These are phyloP conservation scores for Lophura nycthemera DNA, from an alignment of 2,113 vertebrate genomes.

Conservation along the genomic window DNA sequence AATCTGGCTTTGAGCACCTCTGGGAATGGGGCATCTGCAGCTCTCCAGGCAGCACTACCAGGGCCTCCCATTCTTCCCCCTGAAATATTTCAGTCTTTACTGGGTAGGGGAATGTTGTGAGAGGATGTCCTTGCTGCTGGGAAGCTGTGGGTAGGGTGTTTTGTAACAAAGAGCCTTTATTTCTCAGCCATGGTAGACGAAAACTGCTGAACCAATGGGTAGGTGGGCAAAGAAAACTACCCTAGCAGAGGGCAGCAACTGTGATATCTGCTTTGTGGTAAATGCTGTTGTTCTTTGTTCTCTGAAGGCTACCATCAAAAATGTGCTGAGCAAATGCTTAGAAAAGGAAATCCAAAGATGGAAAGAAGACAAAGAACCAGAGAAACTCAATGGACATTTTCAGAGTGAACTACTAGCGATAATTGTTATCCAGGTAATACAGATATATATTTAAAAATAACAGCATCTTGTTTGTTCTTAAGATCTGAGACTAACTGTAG, in stretches of 20 bases:
- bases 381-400: slow-evolving; percentile 77
- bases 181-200: background rate
- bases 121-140: background rate
- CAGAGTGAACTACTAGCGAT: slow-evolving; percentile 88
- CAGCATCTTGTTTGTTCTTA: background rate
- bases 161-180: background rate
- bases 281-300: slow-evolving; percentile 6
- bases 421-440: slow-evolving; percentile 86
- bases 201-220: background rate
- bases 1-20: no score
- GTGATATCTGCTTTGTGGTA: background rate
- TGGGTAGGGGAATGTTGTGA: fast-evolving
- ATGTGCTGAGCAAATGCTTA: slow-evolving; percentile 78
- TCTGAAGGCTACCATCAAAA: slow-evolving; percentile 66
- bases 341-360: slow-evolving; percentile 82
- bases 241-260: background rate
- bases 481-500: background rate
- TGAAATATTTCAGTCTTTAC: background rate
- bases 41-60: no score
- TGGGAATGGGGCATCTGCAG: no score
- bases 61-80: background rate
- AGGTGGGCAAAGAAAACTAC: background rate
- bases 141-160: background rate
- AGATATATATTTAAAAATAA: background rate
- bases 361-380: slow-evolving; percentile 76